Evolutionary conservation across 2,888 invertebrate genomes (phyloP).

Genomic region (Tiphia femorata): DNA sequence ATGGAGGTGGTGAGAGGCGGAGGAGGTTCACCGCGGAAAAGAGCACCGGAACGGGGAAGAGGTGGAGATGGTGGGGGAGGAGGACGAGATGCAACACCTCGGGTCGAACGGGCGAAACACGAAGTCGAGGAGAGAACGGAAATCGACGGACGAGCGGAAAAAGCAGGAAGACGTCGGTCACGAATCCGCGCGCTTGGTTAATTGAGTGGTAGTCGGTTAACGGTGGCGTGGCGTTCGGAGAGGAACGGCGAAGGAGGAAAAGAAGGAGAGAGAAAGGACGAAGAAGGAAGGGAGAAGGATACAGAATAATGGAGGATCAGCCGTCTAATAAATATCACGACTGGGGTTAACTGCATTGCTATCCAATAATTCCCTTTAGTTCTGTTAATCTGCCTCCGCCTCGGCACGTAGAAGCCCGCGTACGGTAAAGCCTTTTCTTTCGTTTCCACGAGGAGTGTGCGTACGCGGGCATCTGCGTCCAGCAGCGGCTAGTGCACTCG

Average conservation of each 20-base stretch:
- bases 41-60: no score
- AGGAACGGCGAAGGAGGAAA: slow-evolving; percentile 5
- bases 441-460: slow-evolving; percentile 8
- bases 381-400: slow-evolving; percentile 39
- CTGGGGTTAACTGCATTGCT: slow-evolving; percentile 34
- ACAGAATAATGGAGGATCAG: slow-evolving; percentile 30
- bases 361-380: slow-evolving; percentile 48
- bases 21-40: no score
- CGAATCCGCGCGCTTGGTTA: no score
- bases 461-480: no score
- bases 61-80: not conserved
- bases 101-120: no score
- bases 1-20: no score
- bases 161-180: not conserved
- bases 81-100: no score
- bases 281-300: slow-evolving; percentile 8
- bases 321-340: slow-evolving; percentile 39
- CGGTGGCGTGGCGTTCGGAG: slow-evolving; percentile 13
- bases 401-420: not conserved
- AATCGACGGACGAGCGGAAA: no score
- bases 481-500: no score
- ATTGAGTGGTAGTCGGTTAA: slow-evolving; percentile 17
- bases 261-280: not conserved
- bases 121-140: no score
- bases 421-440: slow-evolving; percentile 10